phyloP scores from a whole-genome alignment of 2,888 invertebrate species.

The Chrysolina haemoptera region DNA sequence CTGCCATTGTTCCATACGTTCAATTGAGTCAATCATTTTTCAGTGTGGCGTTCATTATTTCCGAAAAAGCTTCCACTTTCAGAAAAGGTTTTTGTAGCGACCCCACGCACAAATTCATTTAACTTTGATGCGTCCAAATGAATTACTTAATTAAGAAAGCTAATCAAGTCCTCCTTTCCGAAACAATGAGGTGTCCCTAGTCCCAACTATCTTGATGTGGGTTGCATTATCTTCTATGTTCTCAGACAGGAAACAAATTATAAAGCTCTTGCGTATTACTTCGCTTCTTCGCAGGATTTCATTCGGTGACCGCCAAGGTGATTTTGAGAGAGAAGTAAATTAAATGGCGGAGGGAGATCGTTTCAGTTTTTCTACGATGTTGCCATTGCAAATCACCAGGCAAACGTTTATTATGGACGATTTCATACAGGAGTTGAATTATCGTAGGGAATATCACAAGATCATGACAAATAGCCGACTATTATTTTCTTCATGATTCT shows the following conservation, averaged over 20 bases:
- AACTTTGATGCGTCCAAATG: conserved; percentile 22
- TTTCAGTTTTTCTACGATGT: background rate
- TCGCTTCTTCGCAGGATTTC: conserved; percentile 17
- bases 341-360: conserved; percentile 23
- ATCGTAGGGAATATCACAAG: no score
- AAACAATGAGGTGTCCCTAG: conserved; percentile 44
- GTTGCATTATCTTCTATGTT: conserved; percentile 47
- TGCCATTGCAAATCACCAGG: background rate
- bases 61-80: background rate
- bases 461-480: no score
- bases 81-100: background rate
- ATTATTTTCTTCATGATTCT: no score
- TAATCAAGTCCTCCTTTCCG: conserved; percentile 39
- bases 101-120: background rate
- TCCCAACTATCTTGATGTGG: conserved; percentile 48
- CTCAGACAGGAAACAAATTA: conserved; percentile 48
- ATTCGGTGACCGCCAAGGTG: conserved; percentile 4
- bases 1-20: background rate
- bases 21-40: background rate
- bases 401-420: no score
- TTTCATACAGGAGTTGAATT: no score
- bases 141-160: conserved; percentile 46
- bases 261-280: conserved; percentile 43
- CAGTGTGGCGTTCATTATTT: background rate
- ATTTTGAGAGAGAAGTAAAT: conserved; percentile 26